Conservation (phyloP, 2,113 vertebrate genomes). For the Anhinga rufa region DNA sequence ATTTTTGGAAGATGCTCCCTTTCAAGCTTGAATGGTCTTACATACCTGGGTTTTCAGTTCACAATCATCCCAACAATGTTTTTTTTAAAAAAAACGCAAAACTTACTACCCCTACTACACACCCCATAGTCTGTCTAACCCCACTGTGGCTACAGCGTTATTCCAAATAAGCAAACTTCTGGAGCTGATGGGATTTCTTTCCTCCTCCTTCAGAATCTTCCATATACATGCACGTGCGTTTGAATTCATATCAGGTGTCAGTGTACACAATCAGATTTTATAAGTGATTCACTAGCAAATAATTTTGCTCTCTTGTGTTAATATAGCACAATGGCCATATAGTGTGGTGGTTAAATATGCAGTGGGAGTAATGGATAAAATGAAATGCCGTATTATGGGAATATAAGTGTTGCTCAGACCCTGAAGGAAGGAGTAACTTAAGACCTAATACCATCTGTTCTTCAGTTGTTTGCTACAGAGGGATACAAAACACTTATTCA, state of each 20-base stretch:
- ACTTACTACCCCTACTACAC: background rate
- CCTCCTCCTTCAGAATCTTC: background rate
- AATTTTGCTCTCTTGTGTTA: background rate
- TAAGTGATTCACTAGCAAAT: background rate
- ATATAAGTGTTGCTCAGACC: background rate
- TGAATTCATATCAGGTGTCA: background rate
- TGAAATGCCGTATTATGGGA: background rate
- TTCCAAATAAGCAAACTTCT: background rate
- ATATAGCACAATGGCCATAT: background rate
- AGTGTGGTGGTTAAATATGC: background rate
- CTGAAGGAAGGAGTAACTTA: background rate
- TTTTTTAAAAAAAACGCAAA: background rate
- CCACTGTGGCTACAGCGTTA: background rate
- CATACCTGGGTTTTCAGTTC: background rate
- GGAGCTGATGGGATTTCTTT: background rate
- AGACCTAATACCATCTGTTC: background rate
- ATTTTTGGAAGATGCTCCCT: background rate
- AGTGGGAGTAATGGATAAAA: background rate
- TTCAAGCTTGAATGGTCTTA: background rate
- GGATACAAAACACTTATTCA: background rate
- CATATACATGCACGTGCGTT: rapidly evolving
- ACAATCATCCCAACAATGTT: background rate
- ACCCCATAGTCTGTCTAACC: too few relatives aligned
- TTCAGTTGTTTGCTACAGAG: background rate
- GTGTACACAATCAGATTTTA: background rate